Evolutionary conservation across 1,140 invertebrate genomes (phyloP), one percentile per base, ranked within the genome.

Genomic region (Pemphigus obesinymphae): DNA sequence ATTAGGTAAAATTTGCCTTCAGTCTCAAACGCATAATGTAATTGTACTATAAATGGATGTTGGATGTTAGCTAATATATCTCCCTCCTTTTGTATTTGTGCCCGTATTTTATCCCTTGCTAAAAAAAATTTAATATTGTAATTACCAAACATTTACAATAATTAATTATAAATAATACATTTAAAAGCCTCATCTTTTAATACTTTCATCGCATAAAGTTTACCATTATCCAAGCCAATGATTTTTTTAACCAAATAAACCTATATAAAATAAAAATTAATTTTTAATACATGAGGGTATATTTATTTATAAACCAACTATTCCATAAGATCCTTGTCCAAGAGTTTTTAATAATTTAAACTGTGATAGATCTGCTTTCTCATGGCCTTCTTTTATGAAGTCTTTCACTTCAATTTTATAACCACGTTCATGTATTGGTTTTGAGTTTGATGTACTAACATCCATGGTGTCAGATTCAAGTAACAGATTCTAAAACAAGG

Each of bases 21-120:
- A 1, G 97, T 99, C 90, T 99, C 98, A 89, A 99, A 99, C 84
- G 98, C 97, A 90, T 99, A 99, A 87, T 99, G 97, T 80, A 99
- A 89, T 86, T 94, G 93, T 13, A 99, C 98, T 84, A 99, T 98
- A 88, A 99, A 99, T 31, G 98, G 97, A 90, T 99, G 97, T 34
- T 95, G 93, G 82, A 99, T 96, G 88, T 99, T 97, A 0, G 97
- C 97, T 83, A 99, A 88, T 87, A 99, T 99, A 88, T 99, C 98
- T 85, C 98, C 89, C 87, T 99, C 98, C 93, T n/a, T n/a, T n/a
- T n/a, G n/a, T n/a, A 98, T 94, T 90, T 99, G 99, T 70, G 97
- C 99, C 85, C 98, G 90, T 85, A 98, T 92, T 86, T 97, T 91
- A 87, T 99, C 98, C 85, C 97, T 91, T 58, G 99, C 94, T 95